Base-by-base conservation (phyloP, 2,888 invertebrate genomes). In the Polia nebulosa region DNA sequence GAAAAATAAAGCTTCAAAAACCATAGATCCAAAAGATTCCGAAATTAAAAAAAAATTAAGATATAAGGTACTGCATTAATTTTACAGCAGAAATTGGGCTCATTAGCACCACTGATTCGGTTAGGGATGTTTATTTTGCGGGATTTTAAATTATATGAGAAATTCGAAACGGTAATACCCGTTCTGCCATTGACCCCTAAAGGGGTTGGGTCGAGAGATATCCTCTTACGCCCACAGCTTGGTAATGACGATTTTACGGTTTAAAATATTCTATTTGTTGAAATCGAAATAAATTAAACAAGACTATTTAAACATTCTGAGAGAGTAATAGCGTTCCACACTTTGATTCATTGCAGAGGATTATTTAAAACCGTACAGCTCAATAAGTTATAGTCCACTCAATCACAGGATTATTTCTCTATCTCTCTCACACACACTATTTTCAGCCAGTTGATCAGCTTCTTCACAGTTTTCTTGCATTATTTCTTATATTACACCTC, bases 91-190 rank as follows among this genome's bases (percentile, higher is more conserved):
- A 47, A 58, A 51, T 56, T 56, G 20, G 11, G 11, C 11, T 65
- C 36, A 59, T 75, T 75, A 65, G 32, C 49, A 39, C 32, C 32
- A 17, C n/a, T 29, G 7, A 45, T 74, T 59, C 29, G 4, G n/a
- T 29, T 20, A 17, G 3, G 17, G 11, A 15, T 44, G 25, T 63
- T 58, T 78, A 62, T 74, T 74, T 74, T 39, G 15, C 15, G 34
- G 15, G 34, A 47, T 72, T 8, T 32, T n/a, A 29, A 63, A 41
- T 41, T 69, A 8, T 55, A 15, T 4, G 20, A 44, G 27, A 36
- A 63, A 47, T 73, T 25, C 8, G 17, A 36, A 63, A 73, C 34
- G 39, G 3, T 39, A 45, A 55, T 27, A 34, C 32, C 15, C 11
- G 8, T 56, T 36, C 0, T n/a, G 11, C 11, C 34, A 52, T 44